A percentile compares a stretch with the other conserved stretches of the same genome.
Evolutionary conservation across 92 coral and sea anemone genomes (phyloP).

Genomic region (Zoanthus gigantus): DNA sequence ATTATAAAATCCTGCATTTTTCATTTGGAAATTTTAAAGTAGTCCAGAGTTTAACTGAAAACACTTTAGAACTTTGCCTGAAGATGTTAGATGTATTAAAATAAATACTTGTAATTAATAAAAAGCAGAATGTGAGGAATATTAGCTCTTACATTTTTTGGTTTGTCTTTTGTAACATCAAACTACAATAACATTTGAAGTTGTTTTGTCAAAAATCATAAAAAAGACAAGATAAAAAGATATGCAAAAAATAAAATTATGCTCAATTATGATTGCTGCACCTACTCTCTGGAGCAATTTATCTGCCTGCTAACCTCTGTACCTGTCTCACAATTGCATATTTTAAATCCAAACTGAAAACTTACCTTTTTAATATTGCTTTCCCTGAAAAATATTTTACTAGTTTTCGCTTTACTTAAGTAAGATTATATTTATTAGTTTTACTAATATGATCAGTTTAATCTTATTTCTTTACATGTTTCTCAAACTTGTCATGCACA

Average conservation of each 20-base stretch:
- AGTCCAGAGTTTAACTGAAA: neutral
- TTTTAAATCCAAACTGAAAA: slow-evolving; percentile 11
- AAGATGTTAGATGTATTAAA: neutral
- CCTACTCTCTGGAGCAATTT: slow-evolving; percentile 1
- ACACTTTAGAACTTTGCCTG: slow-evolving; percentile 1
- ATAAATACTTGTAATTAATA: neutral
- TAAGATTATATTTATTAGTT: neutral
- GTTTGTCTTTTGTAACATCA: slow-evolving; percentile 2
- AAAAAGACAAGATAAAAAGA: neutral
- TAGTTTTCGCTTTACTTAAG: slow-evolving; percentile 4
- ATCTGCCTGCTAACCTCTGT: slow-evolving; percentile 5
- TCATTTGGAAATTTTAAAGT: slow-evolving; percentile 5
- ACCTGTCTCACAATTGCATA: neutral
- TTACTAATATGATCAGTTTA: slow-evolving; percentile 9
- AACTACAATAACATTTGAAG: neutral
- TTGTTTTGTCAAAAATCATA: neutral
- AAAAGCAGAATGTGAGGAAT: neutral
- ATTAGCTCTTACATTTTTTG: neutral
- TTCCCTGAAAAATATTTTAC: slow-evolving; percentile 17
- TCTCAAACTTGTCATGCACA: slow-evolving; percentile 17
- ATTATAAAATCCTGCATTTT: neutral
- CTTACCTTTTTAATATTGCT: slow-evolving; percentile 13
- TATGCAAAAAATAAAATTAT: neutral
- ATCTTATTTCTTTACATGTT: slow-evolving; percentile 7
- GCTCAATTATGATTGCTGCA: slow-evolving; percentile 2